Base-by-base conservation (phyloP, 1,140 invertebrate genomes). In the Bombus soroeensis region DNA sequence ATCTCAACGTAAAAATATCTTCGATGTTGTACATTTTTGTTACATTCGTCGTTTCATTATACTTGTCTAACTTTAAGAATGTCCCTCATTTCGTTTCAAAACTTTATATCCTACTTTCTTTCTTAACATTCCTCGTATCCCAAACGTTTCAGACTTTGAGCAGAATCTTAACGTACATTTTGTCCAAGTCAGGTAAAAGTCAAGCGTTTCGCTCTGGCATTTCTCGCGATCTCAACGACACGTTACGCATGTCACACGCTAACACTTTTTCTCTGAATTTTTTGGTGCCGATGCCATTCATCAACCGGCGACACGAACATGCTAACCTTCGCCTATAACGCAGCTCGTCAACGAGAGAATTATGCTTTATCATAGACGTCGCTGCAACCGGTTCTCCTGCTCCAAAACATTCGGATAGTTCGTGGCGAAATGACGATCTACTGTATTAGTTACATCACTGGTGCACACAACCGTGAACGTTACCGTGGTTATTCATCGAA, bases 321-420 rank as follows among this genome's bases (percentile, higher is more conserved):
- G 28, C 4, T 75, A 41, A 85, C 84, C 84, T 85, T 85, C 84
- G 81, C 79, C 70, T 75, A 85, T 81, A 85, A 75, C 79, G 39
- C 41, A 34, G 28, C 71, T 68, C 34, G 41, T 18, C 41, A 41
- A 66, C 83, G 22, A 28, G 57, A 15, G 78, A 74, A 81, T 81
- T 74, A 85, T n/a, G 62, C 22, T 85, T 81, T 75, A 85, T 85
- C 71, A 68, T 34, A 59, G 43, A 15, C 83, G 71, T 68, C 62
- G 71, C 47, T 81, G 79, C 62, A 64, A 43, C 71, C 71, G 47
- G 70, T 74, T 81, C 70, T 71, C 78, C 83, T 62, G 76, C 77
- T 80, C 39, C 25, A 3, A 79, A 80, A 70, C 57, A 18, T 32
- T 32, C 2, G 25, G n/a, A 79, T 18, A 28, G n/a, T 80, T 80